phyloP scores from a whole-genome alignment of 2,113 vertebrate genomes.

The Miniopterus natalensis region DNA sequence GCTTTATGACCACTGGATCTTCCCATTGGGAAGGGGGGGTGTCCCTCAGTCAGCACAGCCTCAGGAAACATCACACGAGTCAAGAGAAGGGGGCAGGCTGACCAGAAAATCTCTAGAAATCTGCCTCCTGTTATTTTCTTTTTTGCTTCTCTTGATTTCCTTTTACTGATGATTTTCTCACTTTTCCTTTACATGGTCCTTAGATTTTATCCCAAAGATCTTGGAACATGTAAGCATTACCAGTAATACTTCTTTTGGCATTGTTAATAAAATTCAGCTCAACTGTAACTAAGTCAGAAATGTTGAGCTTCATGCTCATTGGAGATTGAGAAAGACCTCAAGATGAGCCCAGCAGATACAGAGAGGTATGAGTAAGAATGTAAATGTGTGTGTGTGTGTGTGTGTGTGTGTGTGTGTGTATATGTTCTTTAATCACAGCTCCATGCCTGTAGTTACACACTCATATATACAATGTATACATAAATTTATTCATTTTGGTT shows the following conservation, averaged over 20 bases:
- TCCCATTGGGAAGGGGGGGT: neutral
- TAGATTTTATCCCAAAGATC: slow-evolving; percentile 16
- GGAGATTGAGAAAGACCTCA: neutral
- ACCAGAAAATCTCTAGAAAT: neutral
- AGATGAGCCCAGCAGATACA: neutral
- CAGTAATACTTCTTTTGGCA: neutral
- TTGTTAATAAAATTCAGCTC: slow-evolving; percentile 44
- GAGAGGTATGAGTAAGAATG: neutral
- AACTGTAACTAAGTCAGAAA: neutral
- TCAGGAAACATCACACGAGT: neutral
- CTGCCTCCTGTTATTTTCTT: neutral
- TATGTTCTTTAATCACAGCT: neutral
- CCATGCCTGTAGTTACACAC: neutral
- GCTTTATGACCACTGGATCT: neutral
- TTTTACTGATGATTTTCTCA: neutral
- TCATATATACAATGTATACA: neutral
- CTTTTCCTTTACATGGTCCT: neutral
- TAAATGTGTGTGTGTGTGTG: neutral
- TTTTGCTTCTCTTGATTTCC: neutral
- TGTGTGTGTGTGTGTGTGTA: neutral
- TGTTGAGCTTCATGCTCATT: neutral
- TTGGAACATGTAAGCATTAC: neutral
- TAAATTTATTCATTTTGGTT: slow-evolving; percentile 19
- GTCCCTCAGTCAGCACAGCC: neutral
- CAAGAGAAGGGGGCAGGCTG: neutral